Evolutionary conservation across 2,888 invertebrate species (phyloP).

Genomic region (Lingula anatina): DNA sequence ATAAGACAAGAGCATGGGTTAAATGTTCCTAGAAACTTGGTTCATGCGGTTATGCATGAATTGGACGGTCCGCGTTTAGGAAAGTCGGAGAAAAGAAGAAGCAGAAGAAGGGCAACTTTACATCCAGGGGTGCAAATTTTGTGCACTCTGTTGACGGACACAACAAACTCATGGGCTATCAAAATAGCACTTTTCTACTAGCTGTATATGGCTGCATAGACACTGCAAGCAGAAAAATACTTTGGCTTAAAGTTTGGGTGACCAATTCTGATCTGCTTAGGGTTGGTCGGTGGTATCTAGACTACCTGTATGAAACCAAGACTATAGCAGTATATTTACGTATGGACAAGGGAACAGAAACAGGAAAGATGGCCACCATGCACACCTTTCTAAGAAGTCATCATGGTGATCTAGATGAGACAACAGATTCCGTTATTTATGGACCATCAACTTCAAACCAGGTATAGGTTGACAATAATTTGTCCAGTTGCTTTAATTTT

Average conservation of each 20-base stretch:
- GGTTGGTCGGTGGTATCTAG: background rate
- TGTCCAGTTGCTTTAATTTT: too few relatives aligned
- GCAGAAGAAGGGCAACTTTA: background rate
- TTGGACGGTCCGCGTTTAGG: background rate
- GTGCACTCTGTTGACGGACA: background rate
- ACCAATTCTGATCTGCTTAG: background rate
- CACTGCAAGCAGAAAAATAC: background rate
- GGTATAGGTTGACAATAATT: background rate
- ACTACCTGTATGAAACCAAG: background rate
- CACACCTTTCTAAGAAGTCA: background rate
- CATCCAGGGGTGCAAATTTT: background rate
- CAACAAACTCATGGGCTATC: background rate
- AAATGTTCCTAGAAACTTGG: background rate
- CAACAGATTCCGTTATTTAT: conserved; percentile 1
- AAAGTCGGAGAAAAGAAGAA: background rate
- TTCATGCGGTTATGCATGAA: background rate
- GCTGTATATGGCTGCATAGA: background rate
- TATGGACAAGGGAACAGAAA: conserved; percentile 2
- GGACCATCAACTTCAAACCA: conserved; percentile 5
- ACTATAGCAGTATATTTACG: background rate
- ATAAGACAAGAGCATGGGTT: background rate
- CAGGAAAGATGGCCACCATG: background rate
- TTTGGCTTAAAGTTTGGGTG: background rate
- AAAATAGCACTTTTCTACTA: background rate
- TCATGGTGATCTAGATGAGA: background rate